Evolutionary conservation across 2,113 vertebrate genomes (phyloP).

Genomic region (Bolborhynchus lineola): DNA sequence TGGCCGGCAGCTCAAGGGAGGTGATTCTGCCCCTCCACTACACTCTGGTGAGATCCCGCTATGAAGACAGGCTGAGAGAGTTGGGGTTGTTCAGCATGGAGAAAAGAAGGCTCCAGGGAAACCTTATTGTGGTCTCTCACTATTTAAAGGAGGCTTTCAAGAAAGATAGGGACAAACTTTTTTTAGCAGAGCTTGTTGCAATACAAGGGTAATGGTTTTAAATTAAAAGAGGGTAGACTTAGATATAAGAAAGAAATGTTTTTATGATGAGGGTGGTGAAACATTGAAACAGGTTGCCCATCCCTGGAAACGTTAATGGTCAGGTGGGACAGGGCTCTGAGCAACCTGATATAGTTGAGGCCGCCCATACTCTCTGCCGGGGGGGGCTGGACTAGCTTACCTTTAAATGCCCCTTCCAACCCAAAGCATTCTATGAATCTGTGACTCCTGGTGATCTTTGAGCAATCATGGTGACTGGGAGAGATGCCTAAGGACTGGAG

Average conservation of each 20-base stretch:
- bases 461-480: accelerated
- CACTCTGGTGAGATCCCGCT: not conserved
- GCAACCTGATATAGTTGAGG: not conserved
- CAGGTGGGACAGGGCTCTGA: not conserved
- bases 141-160: not conserved
- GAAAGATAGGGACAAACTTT: not conserved
- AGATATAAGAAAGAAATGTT: not conserved
- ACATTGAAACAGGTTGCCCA: accelerated
- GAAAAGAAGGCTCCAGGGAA: not conserved
- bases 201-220: not conserved
- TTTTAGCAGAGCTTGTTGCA: not conserved
- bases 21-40: not conserved
- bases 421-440: not conserved
- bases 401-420: not conserved
- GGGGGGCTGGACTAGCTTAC: not conserved
- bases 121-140: not conserved
- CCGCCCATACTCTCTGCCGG: not conserved
- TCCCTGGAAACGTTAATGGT: not conserved
- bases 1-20: not conserved
- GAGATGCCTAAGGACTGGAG: not conserved
- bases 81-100: not conserved
- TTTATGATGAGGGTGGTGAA: not conserved
- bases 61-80: not conserved
- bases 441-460: not conserved
- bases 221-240: not conserved